Percentiles rank a stretch among this genome's conserved stretches.
phyloP scores from a whole-genome alignment of 2,113 vertebrate species.

The Rattus rattus region DNA sequence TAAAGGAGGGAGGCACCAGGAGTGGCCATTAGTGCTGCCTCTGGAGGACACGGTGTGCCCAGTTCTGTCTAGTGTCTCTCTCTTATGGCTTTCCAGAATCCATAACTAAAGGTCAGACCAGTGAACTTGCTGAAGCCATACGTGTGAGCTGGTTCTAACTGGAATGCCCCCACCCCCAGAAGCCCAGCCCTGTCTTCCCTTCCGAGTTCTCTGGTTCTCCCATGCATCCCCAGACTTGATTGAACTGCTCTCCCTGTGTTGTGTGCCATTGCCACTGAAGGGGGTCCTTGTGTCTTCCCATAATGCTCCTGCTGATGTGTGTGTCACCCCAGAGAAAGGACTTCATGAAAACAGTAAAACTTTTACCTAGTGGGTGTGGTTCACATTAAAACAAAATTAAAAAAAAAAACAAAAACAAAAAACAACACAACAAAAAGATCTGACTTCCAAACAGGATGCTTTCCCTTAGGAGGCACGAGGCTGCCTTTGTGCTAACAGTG shows the following conservation, averaged over 20 bases:
- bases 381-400: constrained; percentile 82
- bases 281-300: constrained; percentile 77
- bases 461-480: constrained; percentile 89
- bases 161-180: constrained; percentile 20
- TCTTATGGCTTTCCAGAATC: neutral
- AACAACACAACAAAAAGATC: constrained; percentile 50
- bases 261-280: constrained; percentile 66
- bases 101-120: constrained; percentile 4
- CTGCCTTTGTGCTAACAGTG: constrained; percentile 86
- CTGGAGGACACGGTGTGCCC: neutral
- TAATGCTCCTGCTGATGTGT: constrained; percentile 81
- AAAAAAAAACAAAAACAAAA: too few species aligned
- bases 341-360: constrained; percentile 83
- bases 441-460: constrained; percentile 85
- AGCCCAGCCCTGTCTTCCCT: neutral
- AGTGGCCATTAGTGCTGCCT: neutral
- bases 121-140: neutral
- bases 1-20: neutral
- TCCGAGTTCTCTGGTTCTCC: constrained; percentile 41
- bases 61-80: neutral
- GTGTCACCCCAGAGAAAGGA: constrained; percentile 82
- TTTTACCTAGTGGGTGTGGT: constrained; percentile 85
- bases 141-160: neutral
- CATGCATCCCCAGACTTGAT: constrained; percentile 71
- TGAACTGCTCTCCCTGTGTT: constrained; percentile 70